phyloP scores from a whole-genome alignment of 2,797 vertebrate species.

The Poeciliopsis gracilis region DNA sequence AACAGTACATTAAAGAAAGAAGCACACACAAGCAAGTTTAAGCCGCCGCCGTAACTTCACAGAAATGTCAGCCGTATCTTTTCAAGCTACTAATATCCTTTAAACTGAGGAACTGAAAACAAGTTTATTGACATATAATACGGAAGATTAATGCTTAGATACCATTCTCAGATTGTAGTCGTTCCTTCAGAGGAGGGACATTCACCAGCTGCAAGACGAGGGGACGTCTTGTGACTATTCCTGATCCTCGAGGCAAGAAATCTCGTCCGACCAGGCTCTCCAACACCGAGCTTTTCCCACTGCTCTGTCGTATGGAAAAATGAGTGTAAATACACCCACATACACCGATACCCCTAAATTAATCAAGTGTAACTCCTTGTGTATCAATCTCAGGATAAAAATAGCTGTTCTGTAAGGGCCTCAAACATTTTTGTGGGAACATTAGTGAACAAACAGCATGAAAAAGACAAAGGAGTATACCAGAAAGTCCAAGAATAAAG shows the following conservation, averaged over 20 bases:
- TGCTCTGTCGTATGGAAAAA: constrained; percentile 76
- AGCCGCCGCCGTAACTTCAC: background rate
- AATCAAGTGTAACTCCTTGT: background rate
- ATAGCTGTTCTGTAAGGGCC: background rate
- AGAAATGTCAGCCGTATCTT: background rate
- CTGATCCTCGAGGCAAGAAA: constrained; percentile 84
- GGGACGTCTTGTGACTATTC: constrained; percentile 86
- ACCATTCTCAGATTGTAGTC: constrained; percentile 78
- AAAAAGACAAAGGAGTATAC: background rate
- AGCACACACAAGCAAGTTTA: constrained; percentile 4
- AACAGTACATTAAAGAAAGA: constrained; percentile 23
- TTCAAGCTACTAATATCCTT: background rate
- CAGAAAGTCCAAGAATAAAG: background rate
- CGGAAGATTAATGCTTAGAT: constrained; percentile 9
- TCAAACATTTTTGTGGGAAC: background rate
- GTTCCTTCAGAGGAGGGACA: constrained; percentile 75
- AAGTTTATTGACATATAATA: background rate
- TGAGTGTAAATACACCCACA: background rate
- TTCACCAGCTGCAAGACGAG: constrained; percentile 85
- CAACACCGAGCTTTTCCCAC: constrained; percentile 87
- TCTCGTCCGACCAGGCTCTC: constrained; percentile 85
- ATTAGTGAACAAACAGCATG: background rate
- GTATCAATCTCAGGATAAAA: background rate
- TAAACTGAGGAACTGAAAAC: background rate
- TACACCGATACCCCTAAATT: background rate